Evolutionary conservation across 2,888 invertebrate genomes (phyloP).

Genomic region (Euplagia quadripunctaria): DNA sequence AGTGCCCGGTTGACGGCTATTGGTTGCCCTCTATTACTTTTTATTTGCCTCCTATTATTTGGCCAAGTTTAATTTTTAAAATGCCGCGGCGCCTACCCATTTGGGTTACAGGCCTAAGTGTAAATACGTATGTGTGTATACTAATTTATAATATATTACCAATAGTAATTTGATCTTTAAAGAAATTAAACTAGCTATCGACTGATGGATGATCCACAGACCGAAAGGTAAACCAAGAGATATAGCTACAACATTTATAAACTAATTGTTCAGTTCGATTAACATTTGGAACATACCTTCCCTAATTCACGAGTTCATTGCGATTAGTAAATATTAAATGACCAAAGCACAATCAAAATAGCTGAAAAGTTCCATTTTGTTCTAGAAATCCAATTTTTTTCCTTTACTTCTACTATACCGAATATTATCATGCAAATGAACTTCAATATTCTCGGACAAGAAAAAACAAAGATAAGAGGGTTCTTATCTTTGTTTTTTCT

Average conservation of each 20-base stretch:
- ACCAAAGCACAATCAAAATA: background rate
- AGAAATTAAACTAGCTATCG: background rate
- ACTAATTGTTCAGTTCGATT: background rate
- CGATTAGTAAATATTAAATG: background rate
- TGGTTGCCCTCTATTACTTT: no score
- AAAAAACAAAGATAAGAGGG: background rate
- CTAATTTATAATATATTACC: background rate
- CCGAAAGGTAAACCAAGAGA: background rate
- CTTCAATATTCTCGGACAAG: background rate
- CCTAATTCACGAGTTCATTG: no score
- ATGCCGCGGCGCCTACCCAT: no score
- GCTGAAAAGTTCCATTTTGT: background rate
- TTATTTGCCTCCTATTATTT: no score
- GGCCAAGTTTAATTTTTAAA: no score
- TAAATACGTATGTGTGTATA: no score
- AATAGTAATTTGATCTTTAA: background rate
- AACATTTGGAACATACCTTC: background rate
- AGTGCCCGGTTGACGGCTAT: background rate
- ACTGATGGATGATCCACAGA: background rate
- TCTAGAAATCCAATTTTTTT: background rate
- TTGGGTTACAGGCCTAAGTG: background rate
- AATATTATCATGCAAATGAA: slow-evolving; percentile 14
- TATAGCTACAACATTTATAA: background rate
- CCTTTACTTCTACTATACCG: background rate
- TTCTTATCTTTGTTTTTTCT: no score